Conservation (phyloP, 1,140 invertebrate genomes). For the Mizuhopecten yessoensis region DNA sequence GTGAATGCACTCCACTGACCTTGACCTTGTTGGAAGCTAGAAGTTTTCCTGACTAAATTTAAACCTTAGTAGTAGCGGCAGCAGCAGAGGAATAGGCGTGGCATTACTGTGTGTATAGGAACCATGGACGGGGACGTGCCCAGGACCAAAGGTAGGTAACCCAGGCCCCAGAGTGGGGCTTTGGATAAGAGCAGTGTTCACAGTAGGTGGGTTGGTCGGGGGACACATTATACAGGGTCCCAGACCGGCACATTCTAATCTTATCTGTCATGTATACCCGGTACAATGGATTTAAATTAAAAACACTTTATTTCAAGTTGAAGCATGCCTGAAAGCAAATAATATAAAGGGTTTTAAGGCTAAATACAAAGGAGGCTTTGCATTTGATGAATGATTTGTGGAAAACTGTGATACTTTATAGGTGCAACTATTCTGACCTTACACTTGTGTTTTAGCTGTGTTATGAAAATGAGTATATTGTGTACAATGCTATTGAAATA, state of each 20-base stretch:
- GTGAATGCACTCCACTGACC: conserved; percentile 36
- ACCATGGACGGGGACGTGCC: conserved; percentile 24
- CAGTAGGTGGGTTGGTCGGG: not conserved
- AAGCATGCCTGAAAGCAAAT: not conserved
- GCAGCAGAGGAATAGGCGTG: conserved; percentile 31
- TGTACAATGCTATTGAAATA: not conserved
- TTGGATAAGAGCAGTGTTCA: not conserved
- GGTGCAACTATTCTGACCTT: not conserved
- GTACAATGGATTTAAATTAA: conserved; percentile 28
- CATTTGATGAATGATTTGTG: not conserved
- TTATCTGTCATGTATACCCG: conserved; percentile 19
- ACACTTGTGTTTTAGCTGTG: not conserved
- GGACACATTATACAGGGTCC: conserved; percentile 5
- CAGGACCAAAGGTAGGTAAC: conserved; percentile 18
- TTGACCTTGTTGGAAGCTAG: conserved; percentile 25
- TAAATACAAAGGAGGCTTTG: not conserved
- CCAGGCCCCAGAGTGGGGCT: conserved; percentile 9
- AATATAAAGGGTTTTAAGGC: not conserved
- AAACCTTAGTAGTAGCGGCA: conserved; percentile 8
- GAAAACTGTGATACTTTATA: not conserved
- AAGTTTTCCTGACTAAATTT: conserved; percentile 39
- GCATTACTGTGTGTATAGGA: conserved; percentile 1
- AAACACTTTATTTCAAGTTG: conserved; percentile 39
- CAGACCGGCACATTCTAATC: not conserved
- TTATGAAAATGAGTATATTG: not conserved